Evolutionary conservation across 2,113 vertebrate genomes (phyloP), one percentile per base, ranked within the genome.

Genomic region (Talpa occidentalis): DNA sequence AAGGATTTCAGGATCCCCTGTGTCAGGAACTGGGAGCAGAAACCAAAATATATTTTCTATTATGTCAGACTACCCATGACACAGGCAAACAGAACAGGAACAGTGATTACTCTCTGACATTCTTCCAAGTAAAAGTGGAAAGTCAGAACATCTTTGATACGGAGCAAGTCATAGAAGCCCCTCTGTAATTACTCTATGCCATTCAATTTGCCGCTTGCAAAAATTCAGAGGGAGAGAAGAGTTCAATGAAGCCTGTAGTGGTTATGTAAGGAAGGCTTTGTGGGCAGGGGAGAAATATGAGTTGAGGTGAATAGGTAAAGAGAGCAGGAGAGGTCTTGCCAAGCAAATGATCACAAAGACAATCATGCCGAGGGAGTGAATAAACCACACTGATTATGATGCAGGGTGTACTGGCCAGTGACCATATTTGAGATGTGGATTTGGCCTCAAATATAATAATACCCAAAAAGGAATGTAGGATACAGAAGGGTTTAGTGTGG

Each of bases 221-320:
- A 93, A 93, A 69, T 70, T 78, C 30, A 94, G 40, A 92, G 24
- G 8, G 22, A 88, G 66, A 24, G 80, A 28, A 95, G 59, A 85
- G 32, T 8, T 94, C 44, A 37, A 5, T 10, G 12, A 92, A 94
- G 24, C 22, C 14, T 79, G 15, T 19, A 32, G 32, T 69, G 32
- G 5, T n/a, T 69, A 30, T 15, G 1, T 19, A 62, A 67, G 30
- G 82, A 96, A 70, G 49, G 11, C 21, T 79, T 74, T n/a, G 12
- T 1, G 5, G 10, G n/a, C 21, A 64, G 8, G 10, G 54, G 19
- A 76, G 19, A 64, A 88, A 64, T 56, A 22, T 8, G 10, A 88
- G 54, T 78, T 69, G 30, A 64, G 74, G 16, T 28, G 24, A 90
- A 76, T 7, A 77, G 52, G 3, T 72, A 90, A 79, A 67, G 30